Base-by-base conservation (phyloP, 2,797 vertebrate species). In the Tokudaia tokunoshimensis region DNA sequence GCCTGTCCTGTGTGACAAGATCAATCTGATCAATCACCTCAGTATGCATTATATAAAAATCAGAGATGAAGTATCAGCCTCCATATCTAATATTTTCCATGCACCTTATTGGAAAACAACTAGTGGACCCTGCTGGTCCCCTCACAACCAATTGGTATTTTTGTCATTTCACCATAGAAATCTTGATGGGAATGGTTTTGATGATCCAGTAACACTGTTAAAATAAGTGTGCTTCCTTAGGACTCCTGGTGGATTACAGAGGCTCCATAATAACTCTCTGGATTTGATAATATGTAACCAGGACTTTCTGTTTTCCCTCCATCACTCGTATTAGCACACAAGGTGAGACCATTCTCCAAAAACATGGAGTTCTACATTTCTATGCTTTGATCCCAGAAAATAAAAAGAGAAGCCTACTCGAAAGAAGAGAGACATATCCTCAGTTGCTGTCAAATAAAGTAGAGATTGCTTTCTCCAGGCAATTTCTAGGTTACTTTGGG, bases 51-150 rank as follows among this genome's bases (percentile, higher is more conserved):
- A 97, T 94, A 84, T 75, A 96, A 96, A 96, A 85, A 82, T 31
- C 81, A 89, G 67, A 93, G 52, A 89, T 19, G 72, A 96, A 95
- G 96, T 94, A 94, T 47, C 92, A 95, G 74, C 65, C 84, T 59
- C 20, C 50, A 89, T 52, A 57, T 86, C 94, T 92, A 78, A 94
- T 90, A 59, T 78, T 93, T 93, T 75, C 59, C 50, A 10, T 7
- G 37, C 14, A 26, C 92, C 87, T 93, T 93, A 63, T 70, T 92
- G 89, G 76, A 79, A 95, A 90, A 94, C 17, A 67, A 80, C 86
- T 79, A 57, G 59, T 72, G 94, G n/a, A 1, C 37, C 88, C 87
- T 55, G 80, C 78, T 80, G 29, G 50, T 88, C 78, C 22, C 78
- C 61, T 83, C 50, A 89, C 34, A 92, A 41, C 31, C 74, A 82